A percentile compares a stretch with the other conserved stretches of the same genome.
Evolutionary conservation across 2,113 vertebrate genomes (phyloP).

Genomic region (Phycodurus eques): DNA sequence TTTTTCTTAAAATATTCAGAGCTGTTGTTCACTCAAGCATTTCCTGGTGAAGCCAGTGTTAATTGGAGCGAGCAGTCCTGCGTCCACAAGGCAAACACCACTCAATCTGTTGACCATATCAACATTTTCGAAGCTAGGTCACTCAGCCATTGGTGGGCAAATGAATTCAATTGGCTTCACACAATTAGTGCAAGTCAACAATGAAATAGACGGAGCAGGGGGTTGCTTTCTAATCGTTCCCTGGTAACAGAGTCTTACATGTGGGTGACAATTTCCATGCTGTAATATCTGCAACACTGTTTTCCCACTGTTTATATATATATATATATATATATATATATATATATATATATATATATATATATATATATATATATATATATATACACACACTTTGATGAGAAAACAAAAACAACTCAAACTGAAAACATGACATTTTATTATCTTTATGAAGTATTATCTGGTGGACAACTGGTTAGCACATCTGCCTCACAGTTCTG

Average conservation of each 20-base stretch:
- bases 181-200: constrained; percentile 72
- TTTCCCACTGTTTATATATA: background rate
- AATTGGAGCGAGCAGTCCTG: constrained; percentile 60
- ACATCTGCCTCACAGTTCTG: too few species aligned
- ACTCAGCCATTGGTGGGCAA: constrained; percentile 62
- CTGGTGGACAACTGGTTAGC: too few species aligned
- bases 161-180: constrained; percentile 69
- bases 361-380: constrained; percentile 16
- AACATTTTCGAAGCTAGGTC: constrained; percentile 54
- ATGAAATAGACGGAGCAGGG: constrained; percentile 29
- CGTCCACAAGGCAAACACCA: constrained; percentile 66
- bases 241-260: constrained; percentile 49
- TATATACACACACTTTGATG: constrained; percentile 3
- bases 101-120: constrained; percentile 65
- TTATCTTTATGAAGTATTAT: too few species aligned
- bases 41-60: constrained; percentile 66
- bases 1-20: background rate
- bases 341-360: constrained; percentile 10
- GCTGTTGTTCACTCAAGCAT: constrained; percentile 64
- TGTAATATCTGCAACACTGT: background rate
- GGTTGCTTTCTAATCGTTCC: constrained; percentile 45
- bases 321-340: background rate
- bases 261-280: background rate
- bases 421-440: too few species aligned
- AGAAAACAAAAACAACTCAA: too few species aligned